Conservation (phyloP, 2,113 vertebrate species). For the Diadophis punctatus region DNA sequence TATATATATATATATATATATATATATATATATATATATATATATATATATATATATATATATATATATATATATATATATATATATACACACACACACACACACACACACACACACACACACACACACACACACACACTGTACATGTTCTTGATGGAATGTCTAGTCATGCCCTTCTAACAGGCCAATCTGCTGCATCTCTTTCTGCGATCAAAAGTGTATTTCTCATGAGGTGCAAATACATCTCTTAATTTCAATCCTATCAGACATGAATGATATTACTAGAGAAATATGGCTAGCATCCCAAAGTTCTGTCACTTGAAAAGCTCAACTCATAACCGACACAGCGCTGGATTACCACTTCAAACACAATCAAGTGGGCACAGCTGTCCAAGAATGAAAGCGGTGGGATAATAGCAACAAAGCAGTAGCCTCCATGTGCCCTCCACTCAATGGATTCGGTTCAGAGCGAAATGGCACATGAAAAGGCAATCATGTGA, state of each 20-base stretch:
- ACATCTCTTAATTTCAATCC: background rate
- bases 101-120: too few species aligned
- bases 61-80: too few species aligned
- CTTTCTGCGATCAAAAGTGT: background rate
- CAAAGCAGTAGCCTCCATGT: background rate
- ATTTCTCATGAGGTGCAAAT: background rate
- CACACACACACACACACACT: too few species aligned
- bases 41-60: too few species aligned
- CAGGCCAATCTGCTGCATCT: background rate
- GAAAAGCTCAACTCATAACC: background rate
- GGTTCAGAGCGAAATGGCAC: background rate
- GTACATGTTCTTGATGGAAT: background rate
- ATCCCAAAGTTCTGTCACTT: background rate
- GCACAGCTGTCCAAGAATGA: background rate
- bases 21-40: too few species aligned
- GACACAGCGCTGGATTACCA: background rate
- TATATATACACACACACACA: too few species aligned
- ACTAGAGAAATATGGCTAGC: background rate
- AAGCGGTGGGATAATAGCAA: background rate
- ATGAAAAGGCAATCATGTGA: background rate
- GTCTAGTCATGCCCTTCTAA: background rate
- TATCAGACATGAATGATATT: background rate
- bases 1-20: too few species aligned
- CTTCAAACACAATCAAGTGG: background rate
- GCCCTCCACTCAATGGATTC: background rate